Evolutionary conservation across 2,797 vertebrate genomes (phyloP).

Genomic region (Sylvilagus floridanus): DNA sequence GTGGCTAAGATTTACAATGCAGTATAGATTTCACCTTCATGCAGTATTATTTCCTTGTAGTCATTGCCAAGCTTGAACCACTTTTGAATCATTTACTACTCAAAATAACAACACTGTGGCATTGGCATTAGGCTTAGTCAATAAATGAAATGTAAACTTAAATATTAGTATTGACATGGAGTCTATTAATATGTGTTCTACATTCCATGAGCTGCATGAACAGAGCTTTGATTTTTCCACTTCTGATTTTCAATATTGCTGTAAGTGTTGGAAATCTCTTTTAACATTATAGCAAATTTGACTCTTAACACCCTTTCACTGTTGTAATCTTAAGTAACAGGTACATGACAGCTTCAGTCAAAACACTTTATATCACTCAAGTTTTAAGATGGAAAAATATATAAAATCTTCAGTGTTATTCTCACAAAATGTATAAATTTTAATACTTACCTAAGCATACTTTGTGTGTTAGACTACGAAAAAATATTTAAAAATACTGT

Average conservation of each 20-base stretch:
- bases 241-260: conserved; percentile 1
- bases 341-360: background rate
- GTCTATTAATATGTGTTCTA: conserved; percentile 47
- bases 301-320: background rate
- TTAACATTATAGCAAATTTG: conserved; percentile 8
- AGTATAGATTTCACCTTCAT: conserved; percentile 31
- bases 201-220: conserved; percentile 30
- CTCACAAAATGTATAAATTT: background rate
- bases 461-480: background rate
- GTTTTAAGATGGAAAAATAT: background rate
- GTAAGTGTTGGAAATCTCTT: background rate
- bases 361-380: background rate
- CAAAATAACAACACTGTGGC: conserved; percentile 42
- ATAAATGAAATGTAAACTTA: conserved; percentile 65
- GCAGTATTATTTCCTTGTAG: background rate
- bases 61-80: background rate
- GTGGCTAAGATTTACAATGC: background rate
- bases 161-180: conserved; percentile 41
- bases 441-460: background rate
- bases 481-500: background rate
- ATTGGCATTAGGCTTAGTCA: conserved; percentile 51
- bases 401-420: background rate
- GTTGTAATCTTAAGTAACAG: background rate
- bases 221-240: conserved; percentile 57
- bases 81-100: conserved; percentile 51